These are phyloP conservation scores for Hoplostethus atlanticus DNA, from an alignment of 2,797 vertebrate species.

Conservation along the genomic window DNA sequence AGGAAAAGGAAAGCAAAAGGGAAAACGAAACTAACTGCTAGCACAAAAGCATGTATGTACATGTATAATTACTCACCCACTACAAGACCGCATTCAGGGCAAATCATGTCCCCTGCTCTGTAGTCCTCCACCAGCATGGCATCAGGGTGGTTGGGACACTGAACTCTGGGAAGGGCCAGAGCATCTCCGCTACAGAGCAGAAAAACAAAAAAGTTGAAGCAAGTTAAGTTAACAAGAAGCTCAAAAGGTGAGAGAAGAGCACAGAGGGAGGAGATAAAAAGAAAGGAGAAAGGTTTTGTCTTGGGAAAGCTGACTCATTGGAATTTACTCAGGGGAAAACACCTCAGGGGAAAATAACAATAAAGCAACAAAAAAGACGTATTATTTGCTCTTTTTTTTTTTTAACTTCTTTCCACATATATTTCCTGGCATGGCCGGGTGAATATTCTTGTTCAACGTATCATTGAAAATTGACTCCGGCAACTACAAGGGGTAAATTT, in stretches of 20 bases:
- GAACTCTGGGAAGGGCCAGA: constrained; percentile 90
- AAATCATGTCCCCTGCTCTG: constrained; percentile 99
- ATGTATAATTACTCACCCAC: constrained; percentile 85
- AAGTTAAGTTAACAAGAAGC: neutral
- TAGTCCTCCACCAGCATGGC: constrained; percentile 98
- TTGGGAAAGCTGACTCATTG: neutral
- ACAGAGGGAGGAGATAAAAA: neutral
- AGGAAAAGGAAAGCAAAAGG: too few species aligned
- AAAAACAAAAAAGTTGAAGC: constrained; percentile 9
- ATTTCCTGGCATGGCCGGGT: neutral
- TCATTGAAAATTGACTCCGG: neutral
- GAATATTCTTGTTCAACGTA: neutral
- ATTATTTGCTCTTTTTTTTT: neutral
- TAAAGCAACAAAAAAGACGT: neutral
- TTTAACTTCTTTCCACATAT: neutral
- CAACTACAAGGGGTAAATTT: neutral
- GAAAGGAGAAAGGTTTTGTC: neutral
- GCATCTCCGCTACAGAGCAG: constrained; percentile 74
- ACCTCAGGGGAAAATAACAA: neutral
- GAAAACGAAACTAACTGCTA: neutral
- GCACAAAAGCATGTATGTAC: neutral
- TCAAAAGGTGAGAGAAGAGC: neutral
- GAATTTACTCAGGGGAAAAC: neutral
- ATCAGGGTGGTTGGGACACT: constrained; percentile 97
- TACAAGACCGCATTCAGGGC: constrained; percentile 97